Evolutionary conservation across 2,797 vertebrate species (phyloP).

Genomic region (Leptoclinus maculatus): DNA sequence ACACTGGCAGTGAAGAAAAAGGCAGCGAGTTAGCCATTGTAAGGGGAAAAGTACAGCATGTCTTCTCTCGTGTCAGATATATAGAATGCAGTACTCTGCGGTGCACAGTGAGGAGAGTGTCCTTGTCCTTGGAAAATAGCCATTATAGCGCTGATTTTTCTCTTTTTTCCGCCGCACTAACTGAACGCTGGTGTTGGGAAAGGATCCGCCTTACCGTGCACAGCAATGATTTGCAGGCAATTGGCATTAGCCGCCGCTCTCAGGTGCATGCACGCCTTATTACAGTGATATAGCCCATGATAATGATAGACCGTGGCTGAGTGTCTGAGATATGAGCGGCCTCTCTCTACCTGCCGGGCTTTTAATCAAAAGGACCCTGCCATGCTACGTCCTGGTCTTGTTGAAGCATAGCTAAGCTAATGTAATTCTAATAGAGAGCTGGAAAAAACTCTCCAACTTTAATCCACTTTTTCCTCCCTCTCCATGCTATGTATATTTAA

Average conservation of each 20-base stretch:
- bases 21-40: neutral
- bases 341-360: slow-evolving; percentile 70
- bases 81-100: neutral
- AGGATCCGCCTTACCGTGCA: slow-evolving; percentile 42
- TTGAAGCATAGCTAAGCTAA: slow-evolving; percentile 79
- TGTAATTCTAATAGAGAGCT: slow-evolving; percentile 80
- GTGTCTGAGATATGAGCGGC: slow-evolving; percentile 66
- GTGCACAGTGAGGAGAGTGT: slow-evolving; percentile 24
- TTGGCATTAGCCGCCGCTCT: slow-evolving; percentile 53
- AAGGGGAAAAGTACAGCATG: neutral
- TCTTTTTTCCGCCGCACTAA: slow-evolving; percentile 44
- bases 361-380: slow-evolving; percentile 77
- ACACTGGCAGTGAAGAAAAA: neutral
- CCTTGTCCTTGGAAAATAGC: slow-evolving; percentile 70
- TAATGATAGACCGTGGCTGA: slow-evolving; percentile 75
- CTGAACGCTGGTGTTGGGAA: slow-evolving; percentile 29
- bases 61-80: neutral
- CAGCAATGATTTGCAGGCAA: slow-evolving; percentile 62
- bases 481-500: slow-evolving; percentile 92
- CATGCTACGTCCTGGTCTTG: slow-evolving; percentile 70
- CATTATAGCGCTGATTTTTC: slow-evolving; percentile 46
- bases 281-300: slow-evolving; percentile 73
- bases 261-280: slow-evolving; percentile 69
- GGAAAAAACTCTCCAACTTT: slow-evolving; percentile 77
- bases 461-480: slow-evolving; percentile 80